phyloP scores from a whole-genome alignment of 2,797 vertebrate genomes.

The Decapterus maruadsi region DNA sequence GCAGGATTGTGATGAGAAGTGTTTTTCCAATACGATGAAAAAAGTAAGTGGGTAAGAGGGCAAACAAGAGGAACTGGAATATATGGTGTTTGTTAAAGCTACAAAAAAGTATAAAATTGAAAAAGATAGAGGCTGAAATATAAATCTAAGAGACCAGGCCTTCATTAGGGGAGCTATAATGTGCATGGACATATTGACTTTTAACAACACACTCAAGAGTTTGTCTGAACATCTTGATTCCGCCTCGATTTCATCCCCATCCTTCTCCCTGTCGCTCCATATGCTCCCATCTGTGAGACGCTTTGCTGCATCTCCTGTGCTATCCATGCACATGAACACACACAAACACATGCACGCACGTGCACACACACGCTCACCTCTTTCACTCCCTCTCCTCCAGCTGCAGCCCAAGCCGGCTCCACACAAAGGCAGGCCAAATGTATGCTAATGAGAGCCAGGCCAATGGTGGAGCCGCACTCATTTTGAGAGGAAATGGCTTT shows the following conservation, averaged over 20 bases:
- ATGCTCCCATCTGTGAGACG: constrained; percentile 67
- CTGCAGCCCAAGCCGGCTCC: constrained; percentile 77
- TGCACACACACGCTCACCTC: constrained; percentile 44
- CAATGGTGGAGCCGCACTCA: constrained; percentile 80
- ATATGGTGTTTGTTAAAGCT: neutral
- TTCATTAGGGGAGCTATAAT: constrained; percentile 15
- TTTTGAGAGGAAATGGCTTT: constrained; percentile 86
- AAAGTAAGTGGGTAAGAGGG: constrained; percentile 3
- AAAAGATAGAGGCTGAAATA: neutral
- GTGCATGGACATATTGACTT: neutral
- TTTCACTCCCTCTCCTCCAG: constrained; percentile 67
- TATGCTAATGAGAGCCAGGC: constrained; percentile 85
- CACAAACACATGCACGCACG: constrained; percentile 17
- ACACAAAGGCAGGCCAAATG: constrained; percentile 81
- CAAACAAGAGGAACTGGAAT: neutral
- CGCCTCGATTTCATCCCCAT: constrained; percentile 35
- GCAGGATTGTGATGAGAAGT: constrained; percentile 1
- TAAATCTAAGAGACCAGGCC: neutral
- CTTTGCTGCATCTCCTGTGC: constrained; percentile 59
- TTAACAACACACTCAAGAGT: constrained; percentile 37
- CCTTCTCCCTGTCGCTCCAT: constrained; percentile 48
- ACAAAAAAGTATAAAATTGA: neutral
- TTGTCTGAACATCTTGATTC: constrained; percentile 30
- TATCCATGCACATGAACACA: constrained; percentile 35
- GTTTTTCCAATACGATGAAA: constrained; percentile 21